These are phyloP conservation scores for Muntiacus muntjak DNA, from an alignment of 2,113 vertebrate genomes.

Conservation along the genomic window DNA sequence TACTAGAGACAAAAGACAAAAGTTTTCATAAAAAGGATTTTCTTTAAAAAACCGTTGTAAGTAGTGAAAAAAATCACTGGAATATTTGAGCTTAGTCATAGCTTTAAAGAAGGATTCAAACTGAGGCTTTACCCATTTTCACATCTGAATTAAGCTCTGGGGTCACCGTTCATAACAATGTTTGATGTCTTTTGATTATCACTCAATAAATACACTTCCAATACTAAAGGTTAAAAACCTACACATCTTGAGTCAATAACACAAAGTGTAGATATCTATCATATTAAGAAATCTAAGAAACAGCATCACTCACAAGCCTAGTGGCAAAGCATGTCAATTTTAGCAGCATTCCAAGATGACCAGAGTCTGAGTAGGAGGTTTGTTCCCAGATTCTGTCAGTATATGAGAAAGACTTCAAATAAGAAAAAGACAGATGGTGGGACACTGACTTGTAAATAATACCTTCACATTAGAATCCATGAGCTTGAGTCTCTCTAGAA, in stretches of 20 bases:
- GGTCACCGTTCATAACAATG: not conserved
- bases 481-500: constrained; percentile 17
- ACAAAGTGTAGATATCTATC: not conserved
- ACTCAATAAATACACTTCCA: not conserved
- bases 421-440: constrained; percentile 35
- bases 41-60: constrained; percentile 52
- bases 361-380: not conserved
- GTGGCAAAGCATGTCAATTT: not conserved
- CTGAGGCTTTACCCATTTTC: constrained; percentile 61
- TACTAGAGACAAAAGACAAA: constrained; percentile 73
- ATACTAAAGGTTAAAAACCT: not conserved
- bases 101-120: constrained; percentile 67
- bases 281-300: not conserved
- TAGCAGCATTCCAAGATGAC: not conserved
- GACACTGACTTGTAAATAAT: not conserved
- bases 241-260: not conserved
- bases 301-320: not conserved
- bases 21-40: constrained; percentile 69
- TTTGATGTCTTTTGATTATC: not conserved
- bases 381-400: not conserved
- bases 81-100: constrained; percentile 68
- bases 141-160: constrained; percentile 45
- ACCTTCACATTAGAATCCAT: not conserved
- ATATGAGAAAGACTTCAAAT: not conserved
- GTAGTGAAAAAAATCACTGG: constrained; percentile 44